Evolutionary conservation across 1,140 invertebrate genomes (phyloP), one percentile per base, ranked within the genome.

Genomic region (Caenorhabditis tropicalis): DNA sequence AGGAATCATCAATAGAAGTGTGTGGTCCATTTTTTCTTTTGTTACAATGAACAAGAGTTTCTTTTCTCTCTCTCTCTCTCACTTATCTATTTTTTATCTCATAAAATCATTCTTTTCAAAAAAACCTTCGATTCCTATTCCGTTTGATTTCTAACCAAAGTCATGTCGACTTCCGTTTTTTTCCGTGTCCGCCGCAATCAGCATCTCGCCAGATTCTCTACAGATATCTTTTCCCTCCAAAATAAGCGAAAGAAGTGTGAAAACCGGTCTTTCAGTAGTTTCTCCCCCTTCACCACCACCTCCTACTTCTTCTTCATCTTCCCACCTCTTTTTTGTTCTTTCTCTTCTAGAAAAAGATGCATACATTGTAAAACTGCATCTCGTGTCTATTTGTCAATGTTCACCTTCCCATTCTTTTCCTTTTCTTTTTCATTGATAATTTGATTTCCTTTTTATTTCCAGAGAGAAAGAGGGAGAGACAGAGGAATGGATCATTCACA

Each of bases 401-500:
- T 15, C 58, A 33, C 29, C 58, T 36, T 65, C 36, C 21, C 7
- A 6, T 5, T 58, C 24, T 1, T 7, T 29, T 58, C n/a, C n/a
- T 15, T 12, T 12, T 36, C 19, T 43, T 19, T 46, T 21, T 43
- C 16, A 74, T 43, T 36, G 36, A 43, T 74, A 43, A 74, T 74
- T 31, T 46, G 29, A 27, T 36, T 65, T 43, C 43, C 16, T 9
- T 74, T 74, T 39, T 43, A 9, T 31, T 74, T 74, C 36, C 53
- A 58, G 53, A 33, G 36, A 74, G 19, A 74, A 12, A n/a, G n/a
- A n/a, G n/a, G n/a, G n/a, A n/a, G n/a, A n/a, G n/a, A n/a, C n/a
- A n/a, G n/a, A n/a, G n/a, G n/a, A n/a, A 74, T 74, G 65, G 65
- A 74, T 74, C 65, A 74, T 43, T 74, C 65, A 15, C 65, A 74